Evolutionary conservation across 2,888 invertebrate species (phyloP).

Genomic region (Mesorhabditis sp.): DNA sequence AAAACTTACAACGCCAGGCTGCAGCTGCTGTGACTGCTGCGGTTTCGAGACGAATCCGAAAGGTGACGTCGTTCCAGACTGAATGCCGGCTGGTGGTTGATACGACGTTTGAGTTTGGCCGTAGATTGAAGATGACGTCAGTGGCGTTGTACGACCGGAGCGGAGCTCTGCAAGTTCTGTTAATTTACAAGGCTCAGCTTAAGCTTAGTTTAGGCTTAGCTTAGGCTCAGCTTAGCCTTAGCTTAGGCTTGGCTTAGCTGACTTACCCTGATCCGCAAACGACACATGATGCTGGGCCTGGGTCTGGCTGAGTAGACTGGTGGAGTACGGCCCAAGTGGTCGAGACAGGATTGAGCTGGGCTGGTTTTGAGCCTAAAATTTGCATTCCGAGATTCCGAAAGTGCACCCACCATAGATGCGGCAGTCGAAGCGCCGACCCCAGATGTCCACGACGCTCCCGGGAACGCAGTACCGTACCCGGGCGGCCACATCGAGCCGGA

Average conservation of each 20-base stretch:
- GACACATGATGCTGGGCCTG: slow-evolving; percentile 5
- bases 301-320: background rate
- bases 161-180: too few relatives aligned
- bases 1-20: too few relatives aligned
- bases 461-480: background rate
- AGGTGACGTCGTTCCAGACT: too few relatives aligned
- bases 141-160: background rate
- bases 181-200: too few relatives aligned
- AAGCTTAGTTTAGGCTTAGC: too few relatives aligned
- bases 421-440: background rate
- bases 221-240: too few relatives aligned
- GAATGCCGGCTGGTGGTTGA: too few relatives aligned
- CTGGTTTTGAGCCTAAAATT: background rate
- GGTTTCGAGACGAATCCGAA: too few relatives aligned
- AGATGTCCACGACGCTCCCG: too few relatives aligned
- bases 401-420: background rate
- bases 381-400: background rate
- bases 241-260: background rate
- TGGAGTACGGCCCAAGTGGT: background rate
- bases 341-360: background rate
- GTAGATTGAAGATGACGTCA: background rate
- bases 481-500: slow-evolving; percentile 5
- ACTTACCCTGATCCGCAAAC: slow-evolving; percentile 4
- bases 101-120: too few relatives aligned
- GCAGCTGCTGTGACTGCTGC: too few relatives aligned